A percentile compares a stretch with the other conserved stretches of the same genome.
phyloP scores from a whole-genome alignment of 2,888 invertebrate genomes.

The Resseliella maxima region DNA sequence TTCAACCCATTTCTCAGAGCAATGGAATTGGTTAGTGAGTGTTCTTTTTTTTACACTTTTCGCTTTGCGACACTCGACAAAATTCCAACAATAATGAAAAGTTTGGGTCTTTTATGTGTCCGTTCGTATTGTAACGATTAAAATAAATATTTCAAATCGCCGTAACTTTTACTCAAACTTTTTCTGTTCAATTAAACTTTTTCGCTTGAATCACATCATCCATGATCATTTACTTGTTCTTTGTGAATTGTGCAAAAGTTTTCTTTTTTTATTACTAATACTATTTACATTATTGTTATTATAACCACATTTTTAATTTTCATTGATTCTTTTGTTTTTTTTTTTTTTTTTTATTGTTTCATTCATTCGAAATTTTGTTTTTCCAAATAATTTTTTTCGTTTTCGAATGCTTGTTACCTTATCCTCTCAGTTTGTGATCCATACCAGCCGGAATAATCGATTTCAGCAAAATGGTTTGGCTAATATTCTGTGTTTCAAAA shows the following conservation, averaged over 20 bases:
- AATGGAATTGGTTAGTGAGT: no score
- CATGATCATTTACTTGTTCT: background rate
- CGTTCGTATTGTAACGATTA: background rate
- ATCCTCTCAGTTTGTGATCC: no score
- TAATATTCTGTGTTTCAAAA: no score
- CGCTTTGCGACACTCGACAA: background rate
- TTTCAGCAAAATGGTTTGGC: no score
- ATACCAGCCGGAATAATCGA: no score
- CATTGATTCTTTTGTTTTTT: no score
- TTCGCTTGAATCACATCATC: background rate
- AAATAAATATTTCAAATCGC: conserved; percentile 26
- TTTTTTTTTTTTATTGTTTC: background rate
- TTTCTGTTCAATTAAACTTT: conserved; percentile 51
- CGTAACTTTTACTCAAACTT: conserved; percentile 25
- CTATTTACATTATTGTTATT: conserved; percentile 19
- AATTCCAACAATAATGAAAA: conserved; percentile 1
- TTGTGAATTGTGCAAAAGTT: background rate
- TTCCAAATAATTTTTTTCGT: background rate
- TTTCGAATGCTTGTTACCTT: no score
- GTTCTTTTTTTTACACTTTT: no score
- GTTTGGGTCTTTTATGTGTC: background rate
- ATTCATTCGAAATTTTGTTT: background rate
- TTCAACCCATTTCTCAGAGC: no score
- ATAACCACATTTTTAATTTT: background rate
- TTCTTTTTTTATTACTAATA: conserved; percentile 8